Evolutionary conservation across 1,140 invertebrate species (phyloP).

Genomic region (Bombyx mori): ASM3026992v2 NC_085133.1:4357501-4358000

Average conservation of each 20-base stretch:
- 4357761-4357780: conserved; percentile 62
- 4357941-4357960: conserved; percentile 57
- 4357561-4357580: conserved; percentile 54
- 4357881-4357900: conserved; percentile 68
- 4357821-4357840: conserved; percentile 61
- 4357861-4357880: conserved; percentile 72
- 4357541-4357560: conserved; percentile 39
- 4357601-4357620: conserved; percentile 66
- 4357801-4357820: conserved; percentile 62
- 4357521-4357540: conserved; percentile 40
- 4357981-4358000: no score
- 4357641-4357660: conserved; percentile 53
- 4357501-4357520: conserved; percentile 63
- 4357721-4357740: conserved; percentile 61
- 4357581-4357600: conserved; percentile 65
- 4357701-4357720: conserved; percentile 51
- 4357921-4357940: conserved; percentile 60
- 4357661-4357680: conserved; percentile 65
- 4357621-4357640: conserved; percentile 53
- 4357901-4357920: conserved; percentile 71
- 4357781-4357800: conserved; percentile 63
- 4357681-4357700: conserved; percentile 52
- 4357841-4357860: conserved; percentile 70
- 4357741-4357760: conserved; percentile 49
- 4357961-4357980: conserved; percentile 8